A percentile compares a stretch with the other conserved stretches of the same genome.
Conservation (phyloP, 2,888 invertebrate genomes). For the Drosophila kokeensis region DNA sequence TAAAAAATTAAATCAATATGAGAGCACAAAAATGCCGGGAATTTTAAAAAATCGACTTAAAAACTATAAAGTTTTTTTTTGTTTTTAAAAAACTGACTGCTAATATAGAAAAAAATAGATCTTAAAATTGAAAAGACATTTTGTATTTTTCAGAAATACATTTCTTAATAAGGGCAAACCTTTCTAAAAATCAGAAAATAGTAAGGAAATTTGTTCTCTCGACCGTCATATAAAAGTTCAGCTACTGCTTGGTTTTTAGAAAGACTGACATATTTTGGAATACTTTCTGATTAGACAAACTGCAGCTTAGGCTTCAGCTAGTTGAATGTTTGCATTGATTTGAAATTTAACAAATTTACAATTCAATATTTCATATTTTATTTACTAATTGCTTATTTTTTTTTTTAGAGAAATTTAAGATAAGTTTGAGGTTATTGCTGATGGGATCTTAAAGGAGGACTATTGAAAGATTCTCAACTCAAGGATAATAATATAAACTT, state of each 20-base stretch:
- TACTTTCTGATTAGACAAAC: background rate
- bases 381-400: background rate
- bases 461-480: background rate
- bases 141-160: too few species aligned
- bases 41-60: background rate
- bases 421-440: background rate
- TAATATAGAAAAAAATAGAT: too few species aligned
- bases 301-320: too few species aligned
- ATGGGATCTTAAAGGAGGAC: background rate
- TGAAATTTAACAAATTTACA: background rate
- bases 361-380: background rate
- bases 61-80: too few species aligned
- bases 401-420: background rate
- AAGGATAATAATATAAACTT: background rate
- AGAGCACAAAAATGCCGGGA: background rate
- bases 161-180: background rate
- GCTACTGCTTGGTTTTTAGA: background rate
- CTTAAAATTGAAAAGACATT: too few species aligned
- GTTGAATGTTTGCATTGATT: background rate
- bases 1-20: background rate
- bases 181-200: background rate
- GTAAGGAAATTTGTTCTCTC: background rate
- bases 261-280: background rate
- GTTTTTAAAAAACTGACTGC: too few species aligned
- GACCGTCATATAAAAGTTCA: background rate